phyloP scores from a whole-genome alignment of 2,113 vertebrate genomes.

The Psittacula cyanocephala region DNA sequence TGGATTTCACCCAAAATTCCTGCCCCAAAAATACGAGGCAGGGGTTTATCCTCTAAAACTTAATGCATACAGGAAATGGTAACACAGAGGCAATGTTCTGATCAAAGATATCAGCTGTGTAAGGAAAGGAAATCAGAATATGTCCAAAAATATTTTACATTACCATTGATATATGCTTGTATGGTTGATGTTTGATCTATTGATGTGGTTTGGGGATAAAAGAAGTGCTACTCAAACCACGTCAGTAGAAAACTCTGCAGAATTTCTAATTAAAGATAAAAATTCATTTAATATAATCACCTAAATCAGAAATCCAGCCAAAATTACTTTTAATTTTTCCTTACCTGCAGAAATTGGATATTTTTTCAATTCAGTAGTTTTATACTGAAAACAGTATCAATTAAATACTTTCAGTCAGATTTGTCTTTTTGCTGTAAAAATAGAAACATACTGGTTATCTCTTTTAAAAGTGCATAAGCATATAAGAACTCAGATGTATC shows the following conservation, averaged over 20 bases:
- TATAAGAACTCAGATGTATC: background rate
- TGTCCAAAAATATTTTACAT: background rate
- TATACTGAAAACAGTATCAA: background rate
- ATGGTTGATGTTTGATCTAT: background rate
- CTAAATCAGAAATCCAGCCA: background rate
- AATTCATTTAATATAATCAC: background rate
- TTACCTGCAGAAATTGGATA: background rate
- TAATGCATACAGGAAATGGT: background rate
- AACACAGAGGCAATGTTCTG: background rate
- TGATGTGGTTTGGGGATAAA: background rate
- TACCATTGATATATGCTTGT: rapidly evolving
- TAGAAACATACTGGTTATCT: background rate
- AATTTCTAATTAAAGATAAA: background rate
- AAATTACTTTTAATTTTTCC: background rate
- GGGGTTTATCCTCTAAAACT: background rate
- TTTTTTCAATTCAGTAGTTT: background rate
- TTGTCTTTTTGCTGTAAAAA: background rate
- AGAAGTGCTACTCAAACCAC: background rate
- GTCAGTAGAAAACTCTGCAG: background rate
- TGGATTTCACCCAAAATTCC: background rate
- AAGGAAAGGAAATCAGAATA: background rate
- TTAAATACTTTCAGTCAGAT: background rate
- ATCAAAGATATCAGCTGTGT: background rate
- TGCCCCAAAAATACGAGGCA: background rate
- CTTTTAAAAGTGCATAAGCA: background rate